Base-by-base conservation (phyloP, 2,888 invertebrate genomes). In the Drosophila birchii region DNA sequence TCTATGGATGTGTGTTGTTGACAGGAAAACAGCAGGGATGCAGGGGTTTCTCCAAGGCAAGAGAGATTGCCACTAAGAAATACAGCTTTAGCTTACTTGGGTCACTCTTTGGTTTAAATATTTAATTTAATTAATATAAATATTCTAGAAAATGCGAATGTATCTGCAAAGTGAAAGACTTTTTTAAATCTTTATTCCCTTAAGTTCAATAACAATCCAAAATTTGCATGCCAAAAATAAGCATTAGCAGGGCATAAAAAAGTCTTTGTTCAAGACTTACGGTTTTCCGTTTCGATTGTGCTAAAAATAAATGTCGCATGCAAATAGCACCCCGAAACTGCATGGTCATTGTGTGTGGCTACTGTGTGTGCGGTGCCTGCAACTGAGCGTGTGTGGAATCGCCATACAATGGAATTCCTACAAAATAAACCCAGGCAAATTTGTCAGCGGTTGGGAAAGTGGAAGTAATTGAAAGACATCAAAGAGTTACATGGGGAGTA, bases 221-320 rank as follows among this genome's bases (percentile, higher is more conserved):
- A 32, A 26, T 58, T 47, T 43, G 2, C n/a, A 29, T 26, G 1
- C 29, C 3, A 38, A 53, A 44, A 20, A 6, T 41, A 11, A 23
- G 0, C 26, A 5, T 14, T 20, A n/a, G 39, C 16, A 55, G 67
- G 55, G 55, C 67, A 55, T 54, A 29, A 36, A 53, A 29, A 59
- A 63, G 66, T 73, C 60, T 32, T 70, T 74, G 60, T 49, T 44
- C 45, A 49, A 29, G 16, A 14, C 59, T 47, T 73, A 16, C 23
- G 49, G 32, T 51, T 26, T 64, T 49, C 29, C 41, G 39, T 7
- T 53, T 51, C 34, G 36, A 57, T 29, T 39, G 57, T 29, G 57
- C 75, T 79, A 81, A 77, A 81, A 77, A 81, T 81, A 81, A 57
- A 69, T 44, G 39, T 49, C 14, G 51, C 78, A 66, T 74, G 58